Percentiles rank a stretch among this genome's conserved stretches.
Conservation (phyloP, 2,888 invertebrate species). For the Actias luna region DNA sequence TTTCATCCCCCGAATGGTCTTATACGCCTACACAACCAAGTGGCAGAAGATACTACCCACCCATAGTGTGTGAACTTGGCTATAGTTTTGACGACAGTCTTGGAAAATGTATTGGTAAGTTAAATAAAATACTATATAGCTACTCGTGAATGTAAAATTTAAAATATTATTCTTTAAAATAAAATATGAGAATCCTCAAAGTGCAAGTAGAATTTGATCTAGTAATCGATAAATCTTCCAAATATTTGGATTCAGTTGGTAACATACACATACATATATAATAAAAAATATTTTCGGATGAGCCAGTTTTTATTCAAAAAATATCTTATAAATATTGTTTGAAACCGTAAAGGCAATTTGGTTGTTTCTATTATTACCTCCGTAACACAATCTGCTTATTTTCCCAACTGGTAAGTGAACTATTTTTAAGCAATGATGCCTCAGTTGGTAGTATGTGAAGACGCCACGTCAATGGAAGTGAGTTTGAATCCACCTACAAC, state of each 20-base stretch:
- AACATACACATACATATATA: too few species aligned
- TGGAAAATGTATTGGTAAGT: constrained; percentile 65
- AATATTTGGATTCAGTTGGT: too few species aligned
- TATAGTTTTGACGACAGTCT: constrained; percentile 47
- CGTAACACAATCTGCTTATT: not conserved
- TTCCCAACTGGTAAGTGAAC: not conserved
- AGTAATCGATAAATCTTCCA: too few species aligned
- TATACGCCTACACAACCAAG: constrained; percentile 37
- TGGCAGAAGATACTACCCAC: constrained; percentile 37
- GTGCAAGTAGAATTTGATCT: too few species aligned
- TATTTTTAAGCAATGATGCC: too few species aligned
- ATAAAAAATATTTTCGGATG: too few species aligned
- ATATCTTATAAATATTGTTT: too few species aligned
- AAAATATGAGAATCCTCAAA: too few species aligned
- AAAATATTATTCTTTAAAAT: not conserved
- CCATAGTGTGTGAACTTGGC: constrained; percentile 58
- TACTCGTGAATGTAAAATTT: not conserved
- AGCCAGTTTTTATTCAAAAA: too few species aligned
- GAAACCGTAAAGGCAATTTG: not conserved
- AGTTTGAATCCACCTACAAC: too few species aligned
- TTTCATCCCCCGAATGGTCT: constrained; percentile 36
- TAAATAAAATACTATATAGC: not conserved
- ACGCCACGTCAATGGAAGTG: too few species aligned
- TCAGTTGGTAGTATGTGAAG: too few species aligned
- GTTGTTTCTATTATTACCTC: not conserved